Base-by-base conservation (phyloP, 1,140 invertebrate species). In the Drosophila nigromelanica region DNA sequence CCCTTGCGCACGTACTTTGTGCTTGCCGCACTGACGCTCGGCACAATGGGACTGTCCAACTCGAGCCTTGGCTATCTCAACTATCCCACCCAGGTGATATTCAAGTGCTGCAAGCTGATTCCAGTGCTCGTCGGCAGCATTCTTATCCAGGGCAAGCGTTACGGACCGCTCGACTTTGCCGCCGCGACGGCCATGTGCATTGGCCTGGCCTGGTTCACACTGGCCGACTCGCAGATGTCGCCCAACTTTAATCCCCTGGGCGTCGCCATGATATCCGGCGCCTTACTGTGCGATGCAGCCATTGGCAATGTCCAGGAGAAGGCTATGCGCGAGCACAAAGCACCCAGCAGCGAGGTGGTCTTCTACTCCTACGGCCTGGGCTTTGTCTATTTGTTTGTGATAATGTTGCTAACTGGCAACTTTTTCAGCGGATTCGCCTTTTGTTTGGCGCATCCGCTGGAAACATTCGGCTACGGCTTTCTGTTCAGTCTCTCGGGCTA, bases 271-370 rank as follows among this genome's bases (percentile, higher is more conserved):
- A 99, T 99, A 93, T 96, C 93, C 48, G 94, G 94, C 73, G 98
- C 98, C 0, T 92, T 99, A 39, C 91, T 98, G 8, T 98, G 97
- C 87, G 98, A 99, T 93, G 98, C 98, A 2, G 94, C 96, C 30
- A 99, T 99, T 80, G 98, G 98, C 40, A 99, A 99, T 94, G 95
- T 99, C 3, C 98, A 99, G 93, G 98, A 99, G 91, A 98, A 98
- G 92, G 95, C 95, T 0, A 97, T 99, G 95, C 97, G 97, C 82
- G 94, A 95, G 67, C 94, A 95, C 89, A 94, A 95, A 76, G 97
- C 97, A 4, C 93, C 94, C 1, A 98, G 98, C 93, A 96, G 95
- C 68, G 98, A 99, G 94, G 96, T 99, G 70, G 97, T 99, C 3
- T 93, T 98, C 27, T 99, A 98, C 91, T 98, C 98, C 0, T 98